Percentiles rank a stretch among this genome's conserved stretches.
Evolutionary conservation across 2,797 vertebrate species (phyloP).

Genomic region (Zenarchopterus dispar): DNA sequence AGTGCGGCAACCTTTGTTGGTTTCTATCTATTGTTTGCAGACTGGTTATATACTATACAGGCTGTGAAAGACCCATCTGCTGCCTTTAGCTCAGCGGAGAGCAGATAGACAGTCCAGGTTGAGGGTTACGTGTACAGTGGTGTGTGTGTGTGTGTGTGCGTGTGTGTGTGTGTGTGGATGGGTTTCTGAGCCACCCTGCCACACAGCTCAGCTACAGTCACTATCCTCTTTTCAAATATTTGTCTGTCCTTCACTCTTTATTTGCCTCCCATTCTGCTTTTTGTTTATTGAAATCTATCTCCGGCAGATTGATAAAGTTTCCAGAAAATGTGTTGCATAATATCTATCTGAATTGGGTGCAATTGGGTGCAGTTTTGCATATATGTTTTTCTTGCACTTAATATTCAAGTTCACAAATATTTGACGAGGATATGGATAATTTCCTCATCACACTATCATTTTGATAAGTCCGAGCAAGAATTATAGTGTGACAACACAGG

Average conservation of each 20-base stretch:
- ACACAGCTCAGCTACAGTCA: conserved; percentile 76
- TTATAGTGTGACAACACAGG: too few species aligned
- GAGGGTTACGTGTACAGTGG: conserved; percentile 31
- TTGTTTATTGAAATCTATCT: conserved; percentile 82
- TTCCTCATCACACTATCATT: too few species aligned
- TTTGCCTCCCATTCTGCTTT: conserved; percentile 87
- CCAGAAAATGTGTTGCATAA: conserved; percentile 70
- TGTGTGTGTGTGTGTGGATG: conserved; percentile 44
- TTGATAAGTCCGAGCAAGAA: too few species aligned
- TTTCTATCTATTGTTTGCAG: conserved; percentile 85
- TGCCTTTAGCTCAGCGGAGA: conserved; percentile 67
- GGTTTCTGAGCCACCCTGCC: conserved; percentile 64
- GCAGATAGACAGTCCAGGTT: conserved; percentile 52
- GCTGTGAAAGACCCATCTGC: conserved; percentile 87
- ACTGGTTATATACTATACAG: conserved; percentile 77
- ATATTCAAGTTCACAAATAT: conserved; percentile 21
- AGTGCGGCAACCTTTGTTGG: conserved; percentile 84
- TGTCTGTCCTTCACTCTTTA: conserved; percentile 88
- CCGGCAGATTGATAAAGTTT: conserved; percentile 75
- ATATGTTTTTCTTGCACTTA: background rate
- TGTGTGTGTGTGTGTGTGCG: background rate
- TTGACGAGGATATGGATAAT: too few species aligned
- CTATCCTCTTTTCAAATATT: conserved; percentile 89
- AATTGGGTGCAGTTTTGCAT: background rate
- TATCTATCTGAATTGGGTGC: conserved; percentile 31